phyloP scores from a whole-genome alignment of 2,113 vertebrate species.

The Varanus komodoensis region DNA sequence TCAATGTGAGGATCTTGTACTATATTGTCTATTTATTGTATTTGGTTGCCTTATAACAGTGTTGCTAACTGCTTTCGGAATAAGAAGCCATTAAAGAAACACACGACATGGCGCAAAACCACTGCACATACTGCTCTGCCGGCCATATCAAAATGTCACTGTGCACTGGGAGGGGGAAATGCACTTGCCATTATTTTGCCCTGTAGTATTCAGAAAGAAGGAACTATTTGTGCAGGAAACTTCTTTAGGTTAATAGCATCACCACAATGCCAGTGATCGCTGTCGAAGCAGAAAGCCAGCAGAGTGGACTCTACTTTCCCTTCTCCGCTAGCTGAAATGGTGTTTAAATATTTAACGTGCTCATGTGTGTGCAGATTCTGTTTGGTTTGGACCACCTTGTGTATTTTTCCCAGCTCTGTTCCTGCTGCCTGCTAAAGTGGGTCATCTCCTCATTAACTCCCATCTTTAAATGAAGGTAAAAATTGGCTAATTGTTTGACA shows the following conservation, averaged over 20 bases:
- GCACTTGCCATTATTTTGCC: not conserved
- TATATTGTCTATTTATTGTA: no score
- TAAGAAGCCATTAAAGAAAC: no score
- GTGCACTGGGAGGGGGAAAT: not conserved
- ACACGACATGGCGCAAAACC: not conserved
- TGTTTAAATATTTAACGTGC: constrained; percentile 19
- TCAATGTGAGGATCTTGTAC: no score
- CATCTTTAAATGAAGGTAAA: constrained; percentile 26
- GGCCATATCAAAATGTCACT: not conserved
- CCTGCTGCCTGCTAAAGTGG: constrained; percentile 9
- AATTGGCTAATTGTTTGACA: constrained; percentile 22
- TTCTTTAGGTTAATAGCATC: constrained; percentile 7
- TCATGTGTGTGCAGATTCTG: not conserved
- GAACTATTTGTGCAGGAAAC: not conserved
- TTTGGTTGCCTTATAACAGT: no score
- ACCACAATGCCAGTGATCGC: not conserved
- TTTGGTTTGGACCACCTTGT: constrained; percentile 17
- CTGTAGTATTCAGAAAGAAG: not conserved
- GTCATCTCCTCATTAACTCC: constrained; percentile 23
- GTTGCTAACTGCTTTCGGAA: no score
- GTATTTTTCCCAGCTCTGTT: not conserved
- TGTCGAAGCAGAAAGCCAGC: not conserved
- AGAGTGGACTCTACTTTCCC: not conserved
- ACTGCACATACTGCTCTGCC: not conserved
- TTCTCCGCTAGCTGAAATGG: not conserved